These are phyloP conservation scores for Camponotus fellah DNA, from an alignment of 2,888 invertebrate species.

Conservation along the genomic window DNA sequence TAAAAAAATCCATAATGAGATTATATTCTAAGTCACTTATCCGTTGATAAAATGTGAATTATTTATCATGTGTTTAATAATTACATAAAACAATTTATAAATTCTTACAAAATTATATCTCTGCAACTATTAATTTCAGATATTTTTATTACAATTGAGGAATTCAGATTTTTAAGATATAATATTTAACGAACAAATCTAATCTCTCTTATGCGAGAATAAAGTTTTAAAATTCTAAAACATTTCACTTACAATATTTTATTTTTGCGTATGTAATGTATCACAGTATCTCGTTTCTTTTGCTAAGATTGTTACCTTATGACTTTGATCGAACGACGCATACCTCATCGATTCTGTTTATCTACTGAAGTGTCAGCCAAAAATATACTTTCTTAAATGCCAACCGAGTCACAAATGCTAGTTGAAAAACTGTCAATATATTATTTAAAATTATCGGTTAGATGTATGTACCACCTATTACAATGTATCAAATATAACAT, in stretches of 20 bases:
- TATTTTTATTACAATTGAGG: not conserved
- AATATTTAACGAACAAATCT: not conserved
- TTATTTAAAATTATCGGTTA: not conserved
- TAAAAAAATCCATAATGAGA: not conserved
- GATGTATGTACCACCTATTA: not conserved
- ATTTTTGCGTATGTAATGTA: not conserved
- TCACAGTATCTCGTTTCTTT: not conserved
- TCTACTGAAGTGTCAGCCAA: not conserved
- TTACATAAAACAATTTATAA: not conserved
- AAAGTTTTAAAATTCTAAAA: not conserved
- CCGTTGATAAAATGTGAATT: not conserved
- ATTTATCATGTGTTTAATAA: not conserved
- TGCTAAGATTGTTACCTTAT: not conserved
- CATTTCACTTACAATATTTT: not conserved
- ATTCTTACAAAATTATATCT: not conserved
- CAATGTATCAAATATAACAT: not conserved
- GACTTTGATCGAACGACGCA: not conserved
- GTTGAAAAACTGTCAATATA: constrained; percentile 2
- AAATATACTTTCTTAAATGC: not conserved
- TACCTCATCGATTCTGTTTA: not conserved
- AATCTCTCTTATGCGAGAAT: not conserved
- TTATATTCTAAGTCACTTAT: not conserved
- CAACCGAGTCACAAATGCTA: not conserved
- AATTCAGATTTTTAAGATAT: not conserved
- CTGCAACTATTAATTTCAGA: not conserved